Conservation (phyloP, 2,797 vertebrate species). For the Sphenopsis melanotis region DNA sequence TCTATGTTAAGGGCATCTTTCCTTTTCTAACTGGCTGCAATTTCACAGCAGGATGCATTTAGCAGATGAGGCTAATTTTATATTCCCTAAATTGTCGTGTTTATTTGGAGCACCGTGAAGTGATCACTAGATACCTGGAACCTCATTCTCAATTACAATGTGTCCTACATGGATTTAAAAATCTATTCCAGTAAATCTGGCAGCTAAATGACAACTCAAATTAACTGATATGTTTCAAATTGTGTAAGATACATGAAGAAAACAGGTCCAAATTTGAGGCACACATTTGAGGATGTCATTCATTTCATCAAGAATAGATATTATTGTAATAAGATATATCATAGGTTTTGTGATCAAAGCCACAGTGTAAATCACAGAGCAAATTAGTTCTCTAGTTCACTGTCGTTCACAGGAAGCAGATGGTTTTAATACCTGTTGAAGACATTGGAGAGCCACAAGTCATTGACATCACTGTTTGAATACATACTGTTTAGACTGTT, state of each 20-base stretch:
- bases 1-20: conserved; percentile 37
- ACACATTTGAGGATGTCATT: not conserved
- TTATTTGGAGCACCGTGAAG: conserved; percentile 7
- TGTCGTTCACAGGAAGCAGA: not conserved
- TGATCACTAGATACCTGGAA: conserved; percentile 30
- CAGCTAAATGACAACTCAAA: not conserved
- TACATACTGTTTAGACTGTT: not conserved
- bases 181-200: not conserved
- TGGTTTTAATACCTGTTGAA: not conserved
- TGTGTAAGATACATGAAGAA: not conserved
- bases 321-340: not conserved
- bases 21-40: conserved; percentile 26
- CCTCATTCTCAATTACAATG: not conserved
- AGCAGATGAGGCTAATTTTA: conserved; percentile 35
- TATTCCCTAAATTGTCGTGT: not conserved
- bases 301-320: not conserved
- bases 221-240: conserved; percentile 28
- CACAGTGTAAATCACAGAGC: not conserved
- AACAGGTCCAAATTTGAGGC: not conserved
- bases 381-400: not conserved
- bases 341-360: not conserved
- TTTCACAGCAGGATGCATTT: conserved; percentile 63
- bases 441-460: not conserved
- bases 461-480: not conserved
- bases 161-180: conserved; percentile 9